phyloP scores from a whole-genome alignment of 2,113 vertebrate genomes.

The Mesembrinibis cayennensis region DNA sequence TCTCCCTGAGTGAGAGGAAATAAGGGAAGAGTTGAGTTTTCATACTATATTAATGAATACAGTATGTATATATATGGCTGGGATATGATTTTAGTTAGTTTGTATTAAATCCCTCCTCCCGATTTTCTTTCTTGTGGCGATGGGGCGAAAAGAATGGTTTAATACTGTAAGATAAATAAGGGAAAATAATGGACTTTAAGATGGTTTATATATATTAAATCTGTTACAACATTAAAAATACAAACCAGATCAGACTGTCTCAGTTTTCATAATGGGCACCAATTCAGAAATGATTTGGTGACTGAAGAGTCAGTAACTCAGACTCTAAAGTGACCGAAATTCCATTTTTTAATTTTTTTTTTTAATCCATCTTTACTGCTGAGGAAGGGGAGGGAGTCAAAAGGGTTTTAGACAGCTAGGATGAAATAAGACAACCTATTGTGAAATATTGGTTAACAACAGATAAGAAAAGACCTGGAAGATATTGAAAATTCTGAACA shows the following conservation, averaged over 20 bases:
- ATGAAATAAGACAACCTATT: neutral
- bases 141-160: neutral
- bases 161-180: neutral
- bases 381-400: neutral
- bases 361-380: neutral
- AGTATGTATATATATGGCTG: neutral
- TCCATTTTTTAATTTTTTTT: neutral
- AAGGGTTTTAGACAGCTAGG: neutral
- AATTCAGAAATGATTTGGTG: neutral
- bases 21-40: neutral
- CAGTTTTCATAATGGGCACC: neutral
- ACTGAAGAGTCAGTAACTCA: neutral
- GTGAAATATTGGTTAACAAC: neutral
- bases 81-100: neutral
- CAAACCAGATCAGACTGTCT: neutral
- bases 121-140: rapidly evolving
- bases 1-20: neutral
- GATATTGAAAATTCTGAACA: neutral
- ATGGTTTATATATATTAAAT: neutral
- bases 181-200: neutral
- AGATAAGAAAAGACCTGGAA: neutral
- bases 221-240: neutral
- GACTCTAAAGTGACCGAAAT: neutral
- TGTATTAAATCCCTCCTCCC: neutral
- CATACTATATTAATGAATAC: neutral